Percentiles rank a stretch among this genome's conserved stretches.
Conservation (phyloP, 2,113 vertebrate species). For the Ophthalmolycus amberensis region DNA sequence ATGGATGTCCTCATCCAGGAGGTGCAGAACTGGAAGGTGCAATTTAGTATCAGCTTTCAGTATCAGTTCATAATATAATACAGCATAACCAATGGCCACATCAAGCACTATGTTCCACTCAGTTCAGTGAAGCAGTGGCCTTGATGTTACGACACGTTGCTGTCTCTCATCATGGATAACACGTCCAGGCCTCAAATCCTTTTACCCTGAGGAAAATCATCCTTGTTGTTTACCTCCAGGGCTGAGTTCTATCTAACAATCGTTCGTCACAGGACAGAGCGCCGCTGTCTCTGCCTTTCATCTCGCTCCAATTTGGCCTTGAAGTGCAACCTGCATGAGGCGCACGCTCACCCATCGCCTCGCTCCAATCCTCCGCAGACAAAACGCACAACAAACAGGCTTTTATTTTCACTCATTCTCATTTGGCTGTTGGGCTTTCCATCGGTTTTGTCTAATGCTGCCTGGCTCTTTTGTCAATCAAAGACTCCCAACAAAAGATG, state of each 20-base stretch:
- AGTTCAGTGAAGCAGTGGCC: slow-evolving; percentile 7
- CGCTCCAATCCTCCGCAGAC: slow-evolving; percentile 35
- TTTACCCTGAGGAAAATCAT: slow-evolving; percentile 59
- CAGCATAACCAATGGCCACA: slow-evolving; percentile 25
- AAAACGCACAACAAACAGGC: slow-evolving; percentile 47
- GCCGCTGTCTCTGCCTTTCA: slow-evolving; percentile 61
- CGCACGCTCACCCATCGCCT: slow-evolving; percentile 7
- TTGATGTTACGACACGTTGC: slow-evolving; percentile 36
- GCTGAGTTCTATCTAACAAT: slow-evolving; percentile 66
- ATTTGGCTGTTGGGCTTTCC: slow-evolving; percentile 47
- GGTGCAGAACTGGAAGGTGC: slow-evolving; percentile 47
- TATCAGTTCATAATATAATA: slow-evolving; percentile 30
- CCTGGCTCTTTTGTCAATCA: slow-evolving; percentile 62
- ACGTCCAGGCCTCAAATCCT: slow-evolving; percentile 50
- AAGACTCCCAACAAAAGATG: slow-evolving; percentile 59
- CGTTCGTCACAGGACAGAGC: slow-evolving; percentile 61
- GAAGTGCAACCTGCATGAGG: slow-evolving; percentile 65
- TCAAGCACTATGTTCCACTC: background rate
- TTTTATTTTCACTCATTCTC: slow-evolving; percentile 52
- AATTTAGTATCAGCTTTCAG: slow-evolving; percentile 32
- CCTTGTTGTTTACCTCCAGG: slow-evolving; percentile 67
- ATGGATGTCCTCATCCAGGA: slow-evolving; percentile 42
- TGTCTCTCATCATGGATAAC: slow-evolving; percentile 52
- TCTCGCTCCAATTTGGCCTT: slow-evolving; percentile 70
- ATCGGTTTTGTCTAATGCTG: slow-evolving; percentile 44